Evolutionary conservation across 2,113 vertebrate genomes (phyloP).

Genomic region (Halichoeres trimaculatus): DNA sequence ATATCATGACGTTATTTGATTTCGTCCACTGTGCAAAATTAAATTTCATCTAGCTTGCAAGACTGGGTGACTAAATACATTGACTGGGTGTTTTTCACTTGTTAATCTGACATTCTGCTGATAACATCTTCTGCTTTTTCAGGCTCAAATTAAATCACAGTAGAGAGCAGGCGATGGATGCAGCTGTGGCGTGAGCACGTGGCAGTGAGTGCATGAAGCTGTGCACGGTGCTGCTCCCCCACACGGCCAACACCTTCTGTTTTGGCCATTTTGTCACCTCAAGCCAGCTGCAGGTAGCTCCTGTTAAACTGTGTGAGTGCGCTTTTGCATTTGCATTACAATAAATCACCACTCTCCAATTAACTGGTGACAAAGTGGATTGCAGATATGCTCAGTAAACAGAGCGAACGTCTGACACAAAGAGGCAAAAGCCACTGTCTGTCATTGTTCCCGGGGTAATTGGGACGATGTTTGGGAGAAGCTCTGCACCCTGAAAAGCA

Average conservation of each 20-base stretch:
- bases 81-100: slow-evolving; percentile 46
- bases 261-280: slow-evolving; percentile 47
- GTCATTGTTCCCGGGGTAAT: slow-evolving; percentile 72
- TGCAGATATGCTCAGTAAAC: slow-evolving; percentile 69
- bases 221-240: not conserved
- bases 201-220: slow-evolving; percentile 19
- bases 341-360: slow-evolving; percentile 74
- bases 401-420: slow-evolving; percentile 68
- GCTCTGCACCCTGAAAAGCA: slow-evolving; percentile 55
- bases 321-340: slow-evolving; percentile 73
- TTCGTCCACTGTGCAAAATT: slow-evolving; percentile 54
- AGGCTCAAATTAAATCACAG: slow-evolving; percentile 47
- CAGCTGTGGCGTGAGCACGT: slow-evolving; percentile 11
- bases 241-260: not conserved
- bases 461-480: slow-evolving; percentile 59
- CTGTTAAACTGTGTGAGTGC: slow-evolving; percentile 63
- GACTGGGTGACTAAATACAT: slow-evolving; percentile 39
- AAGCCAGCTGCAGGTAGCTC: slow-evolving; percentile 38
- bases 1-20: slow-evolving; percentile 58
- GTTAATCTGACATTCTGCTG: slow-evolving; percentile 59
- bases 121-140: slow-evolving; percentile 46
- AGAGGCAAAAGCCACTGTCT: slow-evolving; percentile 66
- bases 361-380: slow-evolving; percentile 75
- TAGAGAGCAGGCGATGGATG: slow-evolving; percentile 47
- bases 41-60: slow-evolving; percentile 54